Conservation (phyloP, 1,140 invertebrate genomes). For the Drosophila novamexicana region DNA sequence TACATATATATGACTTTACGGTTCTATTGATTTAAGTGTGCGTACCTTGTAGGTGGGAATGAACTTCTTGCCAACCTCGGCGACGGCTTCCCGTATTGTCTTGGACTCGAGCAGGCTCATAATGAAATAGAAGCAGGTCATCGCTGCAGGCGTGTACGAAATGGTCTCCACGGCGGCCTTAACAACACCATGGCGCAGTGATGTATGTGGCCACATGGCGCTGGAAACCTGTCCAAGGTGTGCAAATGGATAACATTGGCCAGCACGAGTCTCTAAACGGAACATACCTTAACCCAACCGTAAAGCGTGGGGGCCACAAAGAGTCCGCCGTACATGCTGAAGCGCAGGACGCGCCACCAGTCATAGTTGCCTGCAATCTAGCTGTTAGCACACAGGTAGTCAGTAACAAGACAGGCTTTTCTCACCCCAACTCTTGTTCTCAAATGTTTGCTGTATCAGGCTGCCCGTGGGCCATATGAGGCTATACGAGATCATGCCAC, state of each 20-base stretch:
- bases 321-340: slow-evolving; percentile 89
- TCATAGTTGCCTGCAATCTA: slow-evolving; percentile 84
- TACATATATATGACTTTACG: no score
- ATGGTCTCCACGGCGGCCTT: slow-evolving; percentile 92
- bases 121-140: slow-evolving; percentile 92
- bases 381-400: not conserved
- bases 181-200: slow-evolving; percentile 87
- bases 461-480: slow-evolving; percentile 90
- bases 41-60: slow-evolving; percentile 88
- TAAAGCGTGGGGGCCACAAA: slow-evolving; percentile 91
- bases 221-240: slow-evolving; percentile 77
- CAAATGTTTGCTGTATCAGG: slow-evolving; percentile 87
- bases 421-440: slow-evolving; percentile 80
- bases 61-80: slow-evolving; percentile 91
- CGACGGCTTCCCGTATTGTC: slow-evolving; percentile 87
- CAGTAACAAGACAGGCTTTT: not conserved
- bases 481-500: slow-evolving; percentile 91
- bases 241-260: not conserved
- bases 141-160: slow-evolving; percentile 91
- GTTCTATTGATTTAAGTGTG: not conserved
- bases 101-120: slow-evolving; percentile 92
- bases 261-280: no score
- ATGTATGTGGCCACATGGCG: slow-evolving; percentile 87
- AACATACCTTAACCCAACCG: slow-evolving; percentile 87
- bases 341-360: slow-evolving; percentile 87